Evolutionary conservation across 1,140 invertebrate species (phyloP).

Genomic region (Potamilus streckersoni): DNA sequence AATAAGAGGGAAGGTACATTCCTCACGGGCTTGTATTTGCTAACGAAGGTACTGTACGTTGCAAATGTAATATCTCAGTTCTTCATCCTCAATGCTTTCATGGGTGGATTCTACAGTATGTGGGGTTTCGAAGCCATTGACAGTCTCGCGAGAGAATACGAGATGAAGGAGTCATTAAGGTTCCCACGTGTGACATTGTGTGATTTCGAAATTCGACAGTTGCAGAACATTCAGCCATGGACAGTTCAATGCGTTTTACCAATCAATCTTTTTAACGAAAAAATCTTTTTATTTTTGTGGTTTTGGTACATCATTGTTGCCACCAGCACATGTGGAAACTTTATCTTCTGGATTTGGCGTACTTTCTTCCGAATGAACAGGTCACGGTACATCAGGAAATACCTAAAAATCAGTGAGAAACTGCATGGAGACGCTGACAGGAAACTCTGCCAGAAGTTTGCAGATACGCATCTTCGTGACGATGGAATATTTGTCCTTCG

Average conservation of each 20-base stretch:
- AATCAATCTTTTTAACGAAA: conserved; percentile 73
- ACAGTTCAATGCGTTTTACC: conserved; percentile 71
- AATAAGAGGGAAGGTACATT: conserved; percentile 70
- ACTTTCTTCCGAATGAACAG: conserved; percentile 52
- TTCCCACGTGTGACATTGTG: conserved; percentile 70
- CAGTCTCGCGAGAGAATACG: conserved; percentile 64
- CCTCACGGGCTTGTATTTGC: conserved; percentile 69
- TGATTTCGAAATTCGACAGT: conserved; percentile 70
- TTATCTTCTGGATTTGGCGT: conserved; percentile 60
- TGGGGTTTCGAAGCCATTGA: conserved; percentile 69
- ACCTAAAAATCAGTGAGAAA: conserved; percentile 56
- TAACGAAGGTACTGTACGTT: conserved; percentile 70
- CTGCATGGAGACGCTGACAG: conserved; percentile 52
- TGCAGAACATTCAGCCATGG: conserved; percentile 59
- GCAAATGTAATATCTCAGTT: conserved; percentile 70
- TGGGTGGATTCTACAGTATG: conserved; percentile 68
- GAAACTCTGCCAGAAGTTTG: conserved; percentile 55
- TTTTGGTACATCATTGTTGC: conserved; percentile 65
- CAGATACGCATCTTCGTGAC: conserved; percentile 61
- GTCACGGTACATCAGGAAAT: conserved; percentile 60
- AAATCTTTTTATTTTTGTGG: conserved; percentile 69
- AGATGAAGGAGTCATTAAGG: conserved; percentile 64
- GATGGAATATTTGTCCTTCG: conserved; percentile 65
- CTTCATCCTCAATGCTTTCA: conserved; percentile 69
- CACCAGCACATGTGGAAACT: conserved; percentile 51